Evolutionary conservation across 2,888 invertebrate genomes (phyloP), one percentile per base, ranked within the genome.

Genomic region (Drosophila sordidapex): DNA sequence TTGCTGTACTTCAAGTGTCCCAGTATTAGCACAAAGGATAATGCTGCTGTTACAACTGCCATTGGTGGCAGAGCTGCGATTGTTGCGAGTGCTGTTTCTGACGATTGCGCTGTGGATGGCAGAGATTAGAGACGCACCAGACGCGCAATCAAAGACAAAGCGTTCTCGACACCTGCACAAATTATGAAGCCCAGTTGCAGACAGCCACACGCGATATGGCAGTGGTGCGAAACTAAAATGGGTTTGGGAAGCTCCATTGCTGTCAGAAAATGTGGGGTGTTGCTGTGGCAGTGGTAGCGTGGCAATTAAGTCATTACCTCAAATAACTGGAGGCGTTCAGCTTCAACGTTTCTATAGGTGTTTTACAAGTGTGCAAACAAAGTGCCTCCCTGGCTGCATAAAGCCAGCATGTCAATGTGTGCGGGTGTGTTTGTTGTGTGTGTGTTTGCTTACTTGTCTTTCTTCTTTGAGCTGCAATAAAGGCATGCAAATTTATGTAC

Each of bases 281-380:
- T 52, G 31, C 61, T 49, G 68, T 61, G 56, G 21, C 46, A 35
- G 36, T 31, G 43, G 57, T 52, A 53, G 78, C 84, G 64, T 69
- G 90, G 87, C 87, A 87, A 87, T 87, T 87, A 87, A 87, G 87
- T 87, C 87, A 87, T 87, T 87, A 90, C 82, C 85, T 74, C 82
- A 76, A 82, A 87, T 76, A 90, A 68, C 81, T 76, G 80, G 70
- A 82, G 83, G 81, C 74, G 74, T 70, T 65, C 40, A 63, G 57
- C 64, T 40, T 25, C 61, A 38, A 11, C 48, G 51, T 59, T 11
- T 53, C 58, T 43, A 48, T 60, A 90, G 87, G 89, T 90, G 89
- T 82, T 90, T 84, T 73, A 90, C 89, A 90, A 88, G 87, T 84
- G 76, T 74, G 81, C 86, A 87, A 86, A 90, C 90, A 86, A 78